Evolutionary conservation across 1,140 invertebrate species (phyloP), one percentile per base, ranked within the genome.

Genomic region (Heliconius melpomene): DNA sequence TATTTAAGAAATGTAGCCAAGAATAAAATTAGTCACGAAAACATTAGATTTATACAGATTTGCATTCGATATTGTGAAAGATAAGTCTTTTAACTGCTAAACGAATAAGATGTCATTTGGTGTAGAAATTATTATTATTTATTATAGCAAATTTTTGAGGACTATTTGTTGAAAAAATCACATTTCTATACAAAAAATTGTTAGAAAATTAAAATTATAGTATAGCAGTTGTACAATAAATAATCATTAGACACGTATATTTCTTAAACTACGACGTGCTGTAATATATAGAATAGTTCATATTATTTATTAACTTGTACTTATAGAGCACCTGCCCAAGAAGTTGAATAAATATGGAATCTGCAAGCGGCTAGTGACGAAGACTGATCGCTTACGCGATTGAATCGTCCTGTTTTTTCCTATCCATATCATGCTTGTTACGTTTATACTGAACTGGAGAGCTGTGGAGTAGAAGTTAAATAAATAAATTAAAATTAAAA

Each of bases 21-120:
- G 88, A 90, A 92, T 92, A 93, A 92, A 92, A 90, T 91, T 90
- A 89, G 89, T 91, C 85, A 83, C 82, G 88, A 90, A 92, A 90
- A 87, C 86, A 86, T 86, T 81, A 86, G 83, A 89, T 89, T 91
- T 90, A 91, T 87, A 88, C 86, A 89, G 79, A 79, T 83, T 80
- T 78, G 80, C 77, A 80, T 80, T 78, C 75, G 75, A 78, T 75
- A 77, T 80, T 84, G 72, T 80, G 77, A 80, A 82, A 84, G 52
- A 73, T 77, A 9, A 66, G 26, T 66, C 23, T 66, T 29, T 60
- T 23, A 46, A 13, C 40, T 46, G 26, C 26, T 13, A 29, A 66
- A 66, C 60, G 2, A 66, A 66, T 26, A 66, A 66, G 60, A 26
- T 66, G 60, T 66, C 60, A 66, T 66, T 23, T 2, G 26, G 0